These are phyloP conservation scores for Malachius bipustulatus DNA, from an alignment of 2,888 invertebrate genomes.

Conservation along the genomic window DNA sequence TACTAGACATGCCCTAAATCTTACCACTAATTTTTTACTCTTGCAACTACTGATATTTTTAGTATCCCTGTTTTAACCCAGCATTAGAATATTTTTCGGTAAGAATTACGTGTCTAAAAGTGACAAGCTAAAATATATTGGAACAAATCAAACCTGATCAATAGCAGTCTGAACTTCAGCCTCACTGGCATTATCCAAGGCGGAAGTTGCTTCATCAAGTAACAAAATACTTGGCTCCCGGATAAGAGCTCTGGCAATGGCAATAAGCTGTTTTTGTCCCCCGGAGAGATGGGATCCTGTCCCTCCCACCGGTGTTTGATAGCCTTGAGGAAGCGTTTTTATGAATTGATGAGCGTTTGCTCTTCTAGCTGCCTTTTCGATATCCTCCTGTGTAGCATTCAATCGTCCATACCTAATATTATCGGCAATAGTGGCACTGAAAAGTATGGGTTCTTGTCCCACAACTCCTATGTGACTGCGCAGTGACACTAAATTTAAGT, in stretches of 20 bases:
- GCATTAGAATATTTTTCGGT: no score
- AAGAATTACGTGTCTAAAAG: no score
- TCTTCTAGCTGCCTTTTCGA: slow-evolving; percentile 55
- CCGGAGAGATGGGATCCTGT: slow-evolving; percentile 73
- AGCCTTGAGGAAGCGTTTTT: slow-evolving; percentile 60
- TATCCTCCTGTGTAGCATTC: slow-evolving; percentile 51
- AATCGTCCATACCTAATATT: slow-evolving; percentile 71
- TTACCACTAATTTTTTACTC: no score
- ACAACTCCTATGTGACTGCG: slow-evolving; percentile 76
- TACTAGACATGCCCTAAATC: no score
- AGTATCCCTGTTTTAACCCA: no score
- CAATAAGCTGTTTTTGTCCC: no score
- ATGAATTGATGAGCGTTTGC: slow-evolving; percentile 73
- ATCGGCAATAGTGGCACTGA: slow-evolving; percentile 71
- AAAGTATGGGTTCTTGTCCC: slow-evolving; percentile 82
- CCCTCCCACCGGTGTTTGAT: slow-evolving; percentile 75
- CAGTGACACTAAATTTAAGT: slow-evolving; percentile 71
- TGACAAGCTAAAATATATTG: no score
- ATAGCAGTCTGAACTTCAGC: slow-evolving; percentile 71
- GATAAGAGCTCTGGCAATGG: slow-evolving; percentile 78
- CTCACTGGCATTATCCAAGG: slow-evolving; percentile 77
- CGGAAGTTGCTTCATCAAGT: slow-evolving; percentile 83
- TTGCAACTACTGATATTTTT: no score
- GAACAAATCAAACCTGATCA: slow-evolving; percentile 52
- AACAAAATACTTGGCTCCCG: slow-evolving; percentile 67